Evolutionary conservation across 2,888 invertebrate species (phyloP), one percentile per base, ranked within the genome.

Genomic region (Agonopterix heracliana): DNA sequence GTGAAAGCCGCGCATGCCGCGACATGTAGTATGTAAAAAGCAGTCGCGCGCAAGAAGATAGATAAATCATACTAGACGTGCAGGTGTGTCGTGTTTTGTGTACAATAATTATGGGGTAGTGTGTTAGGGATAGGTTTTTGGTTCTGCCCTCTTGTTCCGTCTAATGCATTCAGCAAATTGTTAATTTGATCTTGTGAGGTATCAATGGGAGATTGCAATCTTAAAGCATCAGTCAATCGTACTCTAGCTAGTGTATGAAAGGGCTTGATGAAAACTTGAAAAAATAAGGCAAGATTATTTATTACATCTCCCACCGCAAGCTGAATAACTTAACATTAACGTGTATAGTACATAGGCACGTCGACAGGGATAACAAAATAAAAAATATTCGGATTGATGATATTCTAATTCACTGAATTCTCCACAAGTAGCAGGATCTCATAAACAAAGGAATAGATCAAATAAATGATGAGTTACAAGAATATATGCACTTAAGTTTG

Each of bases 361-460:
- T 77, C 70, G 74, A 79, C 71, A 80, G 81, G 86, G 85, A 81
- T 82, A 86, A 84, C 86, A 85, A 86, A 86, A 85, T 86, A 86
- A 85, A 86, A 86, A 87, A 84, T 80, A 81, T 81, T 80, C 74
- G 77, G 79, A 83, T 86, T 83, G 77, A 79, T 80, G 84, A 83
- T 82, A 79, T 64, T 85, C 82, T 84, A 85, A 85, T 86, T 81
- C 85, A 87, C 85, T 81, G 83, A 80, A 83, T 80, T 73, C 76
- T 85, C 83, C 83, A 86, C 83, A 81, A 78, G 74, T 77, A 75
- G 81, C 86, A 85, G 87, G 86, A 87, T 80, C 78, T 82, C 75
- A 82, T 85, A 86, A 88, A 88, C 88, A 88, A 88, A 88, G 86
- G 87, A 87, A 82, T 79, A 78, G 78, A 77, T 75, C 71, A 79